phyloP scores from a whole-genome alignment of 2,113 vertebrate genomes.

The Cnemophilus loriae region DNA sequence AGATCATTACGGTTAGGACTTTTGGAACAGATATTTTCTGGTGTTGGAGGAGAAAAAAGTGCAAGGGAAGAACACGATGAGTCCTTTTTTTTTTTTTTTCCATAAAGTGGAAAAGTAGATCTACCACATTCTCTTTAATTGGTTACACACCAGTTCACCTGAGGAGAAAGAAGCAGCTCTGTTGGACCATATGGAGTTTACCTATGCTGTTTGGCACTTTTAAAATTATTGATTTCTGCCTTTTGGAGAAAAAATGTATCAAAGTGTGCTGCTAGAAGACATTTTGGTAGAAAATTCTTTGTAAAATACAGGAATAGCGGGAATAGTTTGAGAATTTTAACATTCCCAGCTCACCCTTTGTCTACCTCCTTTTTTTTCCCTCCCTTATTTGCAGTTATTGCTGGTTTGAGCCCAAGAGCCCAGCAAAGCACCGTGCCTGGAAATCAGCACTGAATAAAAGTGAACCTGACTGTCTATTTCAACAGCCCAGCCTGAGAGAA shows the following conservation, averaged over 20 bases:
- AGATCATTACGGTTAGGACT: not conserved
- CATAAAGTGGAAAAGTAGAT: not conserved
- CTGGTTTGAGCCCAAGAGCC: not conserved
- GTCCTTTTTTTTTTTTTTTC: not conserved
- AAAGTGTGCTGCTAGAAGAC: not conserved
- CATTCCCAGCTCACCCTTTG: not conserved
- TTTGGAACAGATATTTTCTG: not conserved
- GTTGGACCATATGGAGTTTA: not conserved
- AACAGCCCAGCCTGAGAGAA: not conserved
- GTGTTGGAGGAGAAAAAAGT: not conserved
- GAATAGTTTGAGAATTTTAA: not conserved
- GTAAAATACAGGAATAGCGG: not conserved
- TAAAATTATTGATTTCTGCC: not conserved
- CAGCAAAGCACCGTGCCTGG: not conserved
- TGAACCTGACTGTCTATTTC: constrained; percentile 26
- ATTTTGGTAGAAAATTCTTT: not conserved
- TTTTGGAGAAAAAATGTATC: not conserved
- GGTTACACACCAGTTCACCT: not conserved
- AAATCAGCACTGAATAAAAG: not conserved
- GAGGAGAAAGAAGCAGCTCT: not conserved
- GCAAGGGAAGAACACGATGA: not conserved
- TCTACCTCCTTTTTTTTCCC: not conserved
- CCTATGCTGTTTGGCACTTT: not conserved
- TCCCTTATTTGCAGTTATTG: not conserved
- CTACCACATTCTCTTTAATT: not conserved